Percentiles rank a stretch among this genome's conserved stretches.
These are phyloP conservation scores for Caenorhabditis sp. DNA, from an alignment of 2,888 invertebrate species.

Conservation along the genomic window DNA sequence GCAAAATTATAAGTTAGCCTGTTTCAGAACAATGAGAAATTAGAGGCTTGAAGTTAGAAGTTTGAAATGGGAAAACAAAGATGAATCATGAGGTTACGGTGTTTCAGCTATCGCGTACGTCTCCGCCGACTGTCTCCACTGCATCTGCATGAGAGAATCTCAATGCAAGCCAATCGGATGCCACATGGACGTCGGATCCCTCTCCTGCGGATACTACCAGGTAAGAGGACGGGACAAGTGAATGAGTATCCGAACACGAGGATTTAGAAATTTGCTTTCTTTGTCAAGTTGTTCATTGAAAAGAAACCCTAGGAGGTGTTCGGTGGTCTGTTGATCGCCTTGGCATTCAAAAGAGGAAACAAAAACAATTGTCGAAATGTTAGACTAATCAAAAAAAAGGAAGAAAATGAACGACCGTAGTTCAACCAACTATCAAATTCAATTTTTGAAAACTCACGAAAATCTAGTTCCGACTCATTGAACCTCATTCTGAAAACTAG, in stretches of 20 bases:
- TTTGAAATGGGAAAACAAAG: background rate
- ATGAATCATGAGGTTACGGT: background rate
- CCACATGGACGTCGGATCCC: slow-evolving; percentile 78
- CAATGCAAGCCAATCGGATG: slow-evolving; percentile 79
- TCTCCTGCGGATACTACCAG: slow-evolving; percentile 80
- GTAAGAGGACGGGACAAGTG: slow-evolving; percentile 49
- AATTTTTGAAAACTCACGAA: slow-evolving; percentile 22
- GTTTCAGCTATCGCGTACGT: slow-evolving; percentile 63
- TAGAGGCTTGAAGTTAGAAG: background rate
- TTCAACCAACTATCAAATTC: background rate
- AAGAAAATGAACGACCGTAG: slow-evolving; percentile 6
- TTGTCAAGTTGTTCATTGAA: slow-evolving; percentile 8
- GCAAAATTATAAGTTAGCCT: background rate
- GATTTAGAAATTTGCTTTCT: background rate
- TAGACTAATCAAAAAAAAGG: slow-evolving; percentile 1
- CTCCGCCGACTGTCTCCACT: slow-evolving; percentile 72
- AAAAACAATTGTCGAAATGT: slow-evolving; percentile 19
- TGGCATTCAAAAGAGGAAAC: slow-evolving; percentile 29
- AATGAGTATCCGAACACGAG: background rate
- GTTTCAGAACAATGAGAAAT: slow-evolving; percentile 17
- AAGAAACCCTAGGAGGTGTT: slow-evolving; percentile 55
- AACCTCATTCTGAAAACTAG: background rate
- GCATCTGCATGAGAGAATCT: slow-evolving; percentile 78
- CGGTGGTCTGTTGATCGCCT: slow-evolving; percentile 53
- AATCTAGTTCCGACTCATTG: slow-evolving; percentile 13